Percentiles rank a stretch among this genome's conserved stretches.
Evolutionary conservation across 2,113 vertebrate genomes (phyloP).

Genomic region (Daubentonia madagascariensis): DNA sequence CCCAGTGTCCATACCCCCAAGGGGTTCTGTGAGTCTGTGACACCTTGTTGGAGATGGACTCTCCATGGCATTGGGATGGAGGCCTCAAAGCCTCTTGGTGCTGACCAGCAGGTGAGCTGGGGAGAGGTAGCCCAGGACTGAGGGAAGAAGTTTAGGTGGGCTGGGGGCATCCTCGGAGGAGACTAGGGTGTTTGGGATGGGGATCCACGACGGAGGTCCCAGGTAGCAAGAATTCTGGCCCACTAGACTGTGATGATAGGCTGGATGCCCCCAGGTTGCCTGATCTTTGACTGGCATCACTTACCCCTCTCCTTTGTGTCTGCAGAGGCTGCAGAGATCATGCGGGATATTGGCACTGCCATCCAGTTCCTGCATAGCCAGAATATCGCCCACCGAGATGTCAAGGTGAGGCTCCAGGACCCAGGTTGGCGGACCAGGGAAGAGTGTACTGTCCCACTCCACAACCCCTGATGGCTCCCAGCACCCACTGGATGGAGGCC

Average conservation of each 20-base stretch:
- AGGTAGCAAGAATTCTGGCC: background rate
- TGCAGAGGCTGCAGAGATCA: conserved; percentile 95
- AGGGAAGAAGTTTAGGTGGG: background rate
- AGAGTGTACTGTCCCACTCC: background rate
- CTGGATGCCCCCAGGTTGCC: background rate
- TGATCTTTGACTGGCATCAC: background rate
- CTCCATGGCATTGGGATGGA: background rate
- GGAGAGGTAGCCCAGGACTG: background rate
- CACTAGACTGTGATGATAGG: background rate
- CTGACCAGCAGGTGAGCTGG: background rate
- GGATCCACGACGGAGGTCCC: background rate
- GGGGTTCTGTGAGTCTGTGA: background rate
- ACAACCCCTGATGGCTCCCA: background rate
- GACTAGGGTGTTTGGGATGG: background rate
- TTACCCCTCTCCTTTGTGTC: conserved; percentile 21
- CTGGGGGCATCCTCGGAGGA: background rate
- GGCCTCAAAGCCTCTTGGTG: background rate
- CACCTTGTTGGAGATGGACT: background rate
- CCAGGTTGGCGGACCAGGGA: background rate
- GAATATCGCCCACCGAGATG: conserved; percentile 96
- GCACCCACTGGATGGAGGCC: background rate
- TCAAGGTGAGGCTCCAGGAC: conserved; percentile 89
- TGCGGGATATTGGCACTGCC: conserved; percentile 96
- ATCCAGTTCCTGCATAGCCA: conserved; percentile 94
- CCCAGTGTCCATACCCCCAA: background rate